phyloP scores from a whole-genome alignment of 64 coral and sea anemone species.

The Montipora cactus region DNA sequence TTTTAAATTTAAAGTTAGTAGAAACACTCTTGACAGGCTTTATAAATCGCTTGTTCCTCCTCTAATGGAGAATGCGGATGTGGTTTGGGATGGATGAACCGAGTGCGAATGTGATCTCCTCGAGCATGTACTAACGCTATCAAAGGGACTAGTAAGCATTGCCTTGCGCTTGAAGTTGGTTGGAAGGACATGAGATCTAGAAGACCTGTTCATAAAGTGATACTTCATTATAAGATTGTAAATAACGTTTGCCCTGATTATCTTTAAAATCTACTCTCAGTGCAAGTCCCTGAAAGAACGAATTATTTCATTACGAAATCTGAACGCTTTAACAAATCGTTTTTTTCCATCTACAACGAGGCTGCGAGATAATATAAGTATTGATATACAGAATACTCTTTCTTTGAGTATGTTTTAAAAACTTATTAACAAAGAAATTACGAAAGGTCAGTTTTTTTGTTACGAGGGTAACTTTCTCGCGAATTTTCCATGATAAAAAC shows the following conservation, averaged over 20 bases:
- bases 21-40: neutral
- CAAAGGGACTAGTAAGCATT: neutral
- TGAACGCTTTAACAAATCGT: neutral
- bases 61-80: conserved; percentile 43
- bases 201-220: neutral
- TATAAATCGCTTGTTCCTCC: conserved; percentile 24
- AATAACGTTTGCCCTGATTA: conserved; percentile 15
- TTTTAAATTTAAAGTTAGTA: conserved; percentile 2
- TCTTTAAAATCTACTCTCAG: neutral
- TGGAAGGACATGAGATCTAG: neutral
- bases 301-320: neutral
- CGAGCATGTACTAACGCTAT: neutral
- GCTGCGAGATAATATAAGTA: neutral
- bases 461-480: too few species aligned
- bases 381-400: neutral
- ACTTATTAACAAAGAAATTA: too few species aligned
- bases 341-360: neutral
- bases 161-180: neutral
- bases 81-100: too few species aligned
- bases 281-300: too few species aligned
- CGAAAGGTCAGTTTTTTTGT: too few species aligned
- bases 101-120: conserved; percentile 25
- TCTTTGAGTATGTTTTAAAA: neutral
- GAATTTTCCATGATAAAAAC: too few species aligned
- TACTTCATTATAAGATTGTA: neutral